phyloP scores from a whole-genome alignment of 2,113 vertebrate species.

The Talpa occidentalis region DNA sequence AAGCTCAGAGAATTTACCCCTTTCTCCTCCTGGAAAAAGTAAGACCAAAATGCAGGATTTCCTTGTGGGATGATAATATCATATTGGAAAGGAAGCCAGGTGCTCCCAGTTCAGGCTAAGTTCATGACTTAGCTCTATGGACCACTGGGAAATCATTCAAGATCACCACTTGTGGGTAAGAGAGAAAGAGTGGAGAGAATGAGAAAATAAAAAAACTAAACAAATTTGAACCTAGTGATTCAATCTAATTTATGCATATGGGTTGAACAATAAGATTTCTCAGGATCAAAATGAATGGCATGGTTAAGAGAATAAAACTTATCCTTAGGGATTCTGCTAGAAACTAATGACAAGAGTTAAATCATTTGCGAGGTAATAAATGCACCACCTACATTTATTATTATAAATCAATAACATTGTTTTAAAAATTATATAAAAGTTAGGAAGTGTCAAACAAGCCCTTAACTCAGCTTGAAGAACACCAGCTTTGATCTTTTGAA shows the following conservation, averaged over 20 bases:
- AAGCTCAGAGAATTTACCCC: background rate
- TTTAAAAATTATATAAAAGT: too few species aligned
- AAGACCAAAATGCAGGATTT: background rate
- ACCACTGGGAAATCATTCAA: constrained; percentile 51
- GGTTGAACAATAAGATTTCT: constrained; percentile 30
- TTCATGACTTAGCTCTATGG: constrained; percentile 23
- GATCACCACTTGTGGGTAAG: background rate
- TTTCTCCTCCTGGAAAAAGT: background rate
- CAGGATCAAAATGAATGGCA: background rate
- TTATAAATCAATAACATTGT: too few species aligned
- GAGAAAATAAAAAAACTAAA: constrained; percentile 43
- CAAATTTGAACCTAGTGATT: constrained; percentile 38
- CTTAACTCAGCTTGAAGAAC: too few species aligned
- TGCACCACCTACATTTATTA: background rate
- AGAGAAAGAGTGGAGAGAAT: background rate
- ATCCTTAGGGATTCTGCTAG: background rate
- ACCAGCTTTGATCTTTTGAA: too few species aligned
- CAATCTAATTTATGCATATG: constrained; percentile 37
- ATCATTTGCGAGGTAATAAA: background rate
- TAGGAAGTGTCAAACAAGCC: too few species aligned
- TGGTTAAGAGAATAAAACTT: background rate
- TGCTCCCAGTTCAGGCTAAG: background rate
- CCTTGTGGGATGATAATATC: constrained; percentile 45
- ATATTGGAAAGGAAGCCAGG: constrained; percentile 16
- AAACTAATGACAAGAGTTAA: background rate